phyloP scores from a whole-genome alignment of 2,888 invertebrate genomes.

The Brenthis hecate region DNA sequence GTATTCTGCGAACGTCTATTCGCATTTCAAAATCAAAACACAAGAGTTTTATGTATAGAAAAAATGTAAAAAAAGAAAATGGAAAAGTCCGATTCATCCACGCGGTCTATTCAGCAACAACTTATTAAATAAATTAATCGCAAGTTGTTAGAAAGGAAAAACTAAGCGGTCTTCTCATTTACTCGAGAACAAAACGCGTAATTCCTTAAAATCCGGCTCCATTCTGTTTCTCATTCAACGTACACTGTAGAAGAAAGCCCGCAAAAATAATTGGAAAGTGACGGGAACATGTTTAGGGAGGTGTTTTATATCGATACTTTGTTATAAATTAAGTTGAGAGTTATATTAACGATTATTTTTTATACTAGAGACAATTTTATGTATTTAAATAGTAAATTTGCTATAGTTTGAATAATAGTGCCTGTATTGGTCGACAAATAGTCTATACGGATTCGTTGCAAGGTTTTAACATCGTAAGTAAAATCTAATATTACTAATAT shows the following conservation, averaged over 20 bases:
- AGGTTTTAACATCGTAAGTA: too few species aligned
- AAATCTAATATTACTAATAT: too few species aligned
- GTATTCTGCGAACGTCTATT: constrained; percentile 42
- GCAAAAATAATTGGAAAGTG: constrained; percentile 81
- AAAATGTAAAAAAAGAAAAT: constrained; percentile 56
- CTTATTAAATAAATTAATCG: constrained; percentile 81
- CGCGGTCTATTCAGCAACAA: constrained; percentile 74
- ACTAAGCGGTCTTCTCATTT: constrained; percentile 67
- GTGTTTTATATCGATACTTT: constrained; percentile 36
- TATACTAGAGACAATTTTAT: background rate
- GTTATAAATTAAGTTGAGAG: background rate
- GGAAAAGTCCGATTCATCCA: constrained; percentile 70
- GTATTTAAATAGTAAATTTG: background rate
- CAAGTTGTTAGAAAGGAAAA: constrained; percentile 75
- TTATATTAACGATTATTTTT: too few species aligned
- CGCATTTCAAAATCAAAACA: constrained; percentile 46
- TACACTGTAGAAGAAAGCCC: constrained; percentile 71
- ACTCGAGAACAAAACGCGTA: constrained; percentile 67
- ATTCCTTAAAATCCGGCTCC: constrained; percentile 71
- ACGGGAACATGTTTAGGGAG: constrained; percentile 55
- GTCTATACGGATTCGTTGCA: too few species aligned
- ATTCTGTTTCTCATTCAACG: constrained; percentile 69
- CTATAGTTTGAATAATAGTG: too few species aligned
- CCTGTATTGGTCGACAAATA: too few species aligned
- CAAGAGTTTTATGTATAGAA: constrained; percentile 48